Conservation (phyloP, 2,113 vertebrate genomes). For the Sclerurus mexicanus region DNA sequence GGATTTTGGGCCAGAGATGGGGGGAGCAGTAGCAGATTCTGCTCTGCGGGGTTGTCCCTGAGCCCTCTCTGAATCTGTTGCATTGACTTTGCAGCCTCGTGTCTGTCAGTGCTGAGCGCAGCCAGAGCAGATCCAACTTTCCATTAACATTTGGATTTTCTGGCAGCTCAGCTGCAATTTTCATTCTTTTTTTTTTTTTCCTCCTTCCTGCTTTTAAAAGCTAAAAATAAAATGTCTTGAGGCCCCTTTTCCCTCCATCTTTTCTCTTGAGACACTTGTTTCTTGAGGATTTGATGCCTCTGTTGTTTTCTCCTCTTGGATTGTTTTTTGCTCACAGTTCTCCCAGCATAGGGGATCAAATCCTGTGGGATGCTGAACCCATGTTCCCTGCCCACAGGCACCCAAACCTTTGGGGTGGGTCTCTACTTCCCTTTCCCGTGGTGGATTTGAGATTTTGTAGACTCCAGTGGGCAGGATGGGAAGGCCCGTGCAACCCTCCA, state of each 20-base stretch:
- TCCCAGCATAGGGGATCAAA: background rate
- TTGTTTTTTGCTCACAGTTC: background rate
- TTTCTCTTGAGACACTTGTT: background rate
- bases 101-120: background rate
- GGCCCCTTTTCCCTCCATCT: slow-evolving; percentile 38
- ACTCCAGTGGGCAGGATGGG: background rate
- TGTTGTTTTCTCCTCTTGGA: background rate
- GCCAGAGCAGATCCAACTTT: slow-evolving; percentile 33
- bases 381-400: background rate
- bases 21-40: background rate
- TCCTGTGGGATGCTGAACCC: background rate
- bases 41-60: background rate
- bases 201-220: slow-evolving; percentile 46
- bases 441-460: background rate
- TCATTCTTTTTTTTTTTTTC: background rate
- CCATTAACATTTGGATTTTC: slow-evolving; percentile 7
- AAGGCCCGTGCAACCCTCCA: background rate
- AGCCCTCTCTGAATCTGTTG: background rate
- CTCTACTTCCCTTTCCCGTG: background rate
- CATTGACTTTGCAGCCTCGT: fast-evolving
- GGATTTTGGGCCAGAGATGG: background rate
- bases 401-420: background rate
- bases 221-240: slow-evolving; percentile 49
- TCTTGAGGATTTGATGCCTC: background rate
- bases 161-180: slow-evolving; percentile 29